A percentile compares a stretch with the other conserved stretches of the same genome.
Evolutionary conservation across 1,140 invertebrate genomes (phyloP).

Genomic region (Brachionus asplanchnoidis): DNA sequence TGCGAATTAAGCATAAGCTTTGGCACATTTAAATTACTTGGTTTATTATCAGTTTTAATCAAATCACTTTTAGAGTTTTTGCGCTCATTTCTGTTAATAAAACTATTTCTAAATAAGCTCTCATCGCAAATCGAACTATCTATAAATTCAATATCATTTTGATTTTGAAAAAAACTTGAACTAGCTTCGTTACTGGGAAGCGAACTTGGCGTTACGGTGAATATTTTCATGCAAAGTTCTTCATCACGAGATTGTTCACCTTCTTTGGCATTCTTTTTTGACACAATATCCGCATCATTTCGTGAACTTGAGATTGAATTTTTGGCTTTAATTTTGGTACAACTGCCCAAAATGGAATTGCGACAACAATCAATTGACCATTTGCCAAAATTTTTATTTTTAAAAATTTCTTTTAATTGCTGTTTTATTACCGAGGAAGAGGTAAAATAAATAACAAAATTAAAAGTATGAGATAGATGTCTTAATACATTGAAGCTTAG

Average conservation of each 20-base stretch:
- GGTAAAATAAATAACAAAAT: constrained; percentile 41
- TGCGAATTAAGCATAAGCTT: constrained; percentile 26
- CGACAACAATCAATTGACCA: neutral
- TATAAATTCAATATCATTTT: constrained; percentile 1
- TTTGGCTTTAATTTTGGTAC: neutral
- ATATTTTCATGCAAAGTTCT: constrained; percentile 12
- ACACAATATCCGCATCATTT: neutral
- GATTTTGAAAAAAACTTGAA: neutral
- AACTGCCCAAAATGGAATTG: neutral
- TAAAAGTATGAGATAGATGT: constrained; percentile 38
- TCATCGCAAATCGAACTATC: neutral
- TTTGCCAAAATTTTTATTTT: neutral
- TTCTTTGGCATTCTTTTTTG: neutral
- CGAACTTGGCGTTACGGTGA: neutral
- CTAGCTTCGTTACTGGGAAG: neutral
- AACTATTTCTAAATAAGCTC: neutral
- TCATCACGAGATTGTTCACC: neutral
- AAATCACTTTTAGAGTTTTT: neutral
- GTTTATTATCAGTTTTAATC: neutral
- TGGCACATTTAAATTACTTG: neutral
- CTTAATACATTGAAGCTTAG: constrained; percentile 3
- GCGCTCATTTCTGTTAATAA: neutral
- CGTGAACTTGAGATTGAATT: neutral
- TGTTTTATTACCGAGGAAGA: constrained; percentile 30
- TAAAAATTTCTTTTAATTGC: constrained; percentile 35